Base-by-base conservation (phyloP, 2,113 vertebrate genomes). In the Cinclus mexicanus region DNA sequence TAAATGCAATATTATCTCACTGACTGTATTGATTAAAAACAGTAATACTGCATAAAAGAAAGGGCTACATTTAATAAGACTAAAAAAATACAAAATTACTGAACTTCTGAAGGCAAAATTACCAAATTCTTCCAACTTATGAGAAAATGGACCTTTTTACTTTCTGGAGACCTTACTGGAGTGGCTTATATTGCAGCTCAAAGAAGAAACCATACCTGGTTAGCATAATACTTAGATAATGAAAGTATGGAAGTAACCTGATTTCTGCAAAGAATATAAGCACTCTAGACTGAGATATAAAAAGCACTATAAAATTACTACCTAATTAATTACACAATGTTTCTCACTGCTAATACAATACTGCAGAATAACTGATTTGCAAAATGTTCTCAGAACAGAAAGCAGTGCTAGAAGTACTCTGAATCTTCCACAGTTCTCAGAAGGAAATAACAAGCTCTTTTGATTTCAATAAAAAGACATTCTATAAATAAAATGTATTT, bases 401-500 rank as follows among this genome's bases (percentile, higher is more conserved):
- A 80, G 50, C n/a, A 83, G 28, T 41, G 55, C 69, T 90, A 41
- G 44, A 90, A 93, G 64, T 37, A 67, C 68, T 89, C 52, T 70
- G 83, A 23, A 47, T 92, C 80, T 89, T 92, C 61, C 63, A 87
- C 41, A 41, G 41, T 69, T 76, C 72, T 70, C 78, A 46, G 50
- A 86, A 96, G 72, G 60, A 97, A 94, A 86, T 31, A 83, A 80
- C 85, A 94, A 90, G 63, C 68, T 88, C 83, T 94, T 93, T 68
- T 93, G 46, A 83, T 89, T 83, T 87, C 86, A 90, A 77, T 93
- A 90, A 91, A 96, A 87, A 89, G 25, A 52, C 74, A 76, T 87
- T 95, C 89, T 95, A 95, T 95, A 97, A 96, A 95, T 94, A 96
- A 96, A 93, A 90, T 83, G 3, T 95, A 96, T 97, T 97, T 97